Evolutionary conservation across 2,888 invertebrate species (phyloP).

Genomic region (Prosopocoilus inquinatus): DNA sequence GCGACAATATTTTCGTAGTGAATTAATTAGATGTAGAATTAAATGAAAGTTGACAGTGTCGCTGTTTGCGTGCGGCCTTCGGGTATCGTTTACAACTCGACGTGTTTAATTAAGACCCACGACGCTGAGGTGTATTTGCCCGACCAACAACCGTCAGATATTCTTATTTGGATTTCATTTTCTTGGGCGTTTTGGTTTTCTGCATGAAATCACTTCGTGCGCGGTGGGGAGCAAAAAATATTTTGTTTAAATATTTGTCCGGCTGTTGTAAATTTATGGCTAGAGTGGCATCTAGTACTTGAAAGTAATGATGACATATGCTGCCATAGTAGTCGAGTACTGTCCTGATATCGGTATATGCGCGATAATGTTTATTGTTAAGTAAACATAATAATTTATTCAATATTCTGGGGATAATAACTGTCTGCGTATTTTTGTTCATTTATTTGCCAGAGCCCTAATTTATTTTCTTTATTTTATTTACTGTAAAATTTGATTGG

Average conservation of each 20-base stretch:
- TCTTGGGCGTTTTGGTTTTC: no score
- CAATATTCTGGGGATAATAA: background rate
- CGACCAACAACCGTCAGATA: no score
- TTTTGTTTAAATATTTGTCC: constrained; percentile 20
- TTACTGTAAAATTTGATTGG: no score
- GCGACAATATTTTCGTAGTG: no score
- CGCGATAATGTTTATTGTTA: constrained; percentile 19
- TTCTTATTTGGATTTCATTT: no score
- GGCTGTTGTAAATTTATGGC: constrained; percentile 11
- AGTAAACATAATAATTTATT: constrained; percentile 16
- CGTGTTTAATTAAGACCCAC: no score
- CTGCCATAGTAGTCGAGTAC: constrained; percentile 12
- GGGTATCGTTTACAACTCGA: no score
- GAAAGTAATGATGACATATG: constrained; percentile 21
- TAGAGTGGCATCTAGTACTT: constrained; percentile 12
- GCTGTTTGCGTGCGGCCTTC: no score
- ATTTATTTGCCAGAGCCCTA: constrained; percentile 6
- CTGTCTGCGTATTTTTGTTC: background rate
- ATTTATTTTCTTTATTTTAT: constrained; percentile 1
- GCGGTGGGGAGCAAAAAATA: constrained; percentile 1
- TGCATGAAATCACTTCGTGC: no score
- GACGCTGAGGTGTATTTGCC: no score
- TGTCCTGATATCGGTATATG: constrained; percentile 8
- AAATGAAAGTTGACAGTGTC: no score
- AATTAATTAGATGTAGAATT: no score